Evolutionary conservation across 1,140 invertebrate genomes (phyloP).

Genomic region (Leptinotarsa texana): DNA sequence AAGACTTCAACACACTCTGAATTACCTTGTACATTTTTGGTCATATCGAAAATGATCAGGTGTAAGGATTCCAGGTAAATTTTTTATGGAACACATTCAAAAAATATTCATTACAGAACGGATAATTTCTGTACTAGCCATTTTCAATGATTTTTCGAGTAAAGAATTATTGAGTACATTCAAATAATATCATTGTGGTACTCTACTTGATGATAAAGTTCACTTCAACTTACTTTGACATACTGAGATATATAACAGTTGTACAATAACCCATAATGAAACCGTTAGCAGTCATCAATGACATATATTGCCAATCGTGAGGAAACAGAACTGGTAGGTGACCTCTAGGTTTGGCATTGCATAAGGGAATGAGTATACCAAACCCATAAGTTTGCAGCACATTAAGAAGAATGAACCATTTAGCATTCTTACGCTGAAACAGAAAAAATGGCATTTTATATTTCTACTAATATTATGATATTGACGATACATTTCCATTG

Average conservation of each 20-base stretch:
- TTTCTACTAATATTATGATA: not conserved
- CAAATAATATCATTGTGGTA: too few species aligned
- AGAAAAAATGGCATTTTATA: not conserved
- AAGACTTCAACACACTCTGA: too few species aligned
- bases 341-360: slow-evolving; percentile 15
- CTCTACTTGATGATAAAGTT: too few species aligned
- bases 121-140: too few species aligned
- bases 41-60: too few species aligned
- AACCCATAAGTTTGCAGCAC: not conserved
- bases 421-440: not conserved
- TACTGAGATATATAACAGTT: not conserved
- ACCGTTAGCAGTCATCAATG: not conserved
- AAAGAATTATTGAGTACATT: too few species aligned
- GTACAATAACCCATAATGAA: not conserved
- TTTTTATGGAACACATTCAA: too few species aligned
- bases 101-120: too few species aligned
- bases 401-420: not conserved
- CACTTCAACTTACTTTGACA: not conserved
- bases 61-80: too few species aligned
- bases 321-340: slow-evolving; percentile 18
- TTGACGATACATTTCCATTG: too few species aligned
- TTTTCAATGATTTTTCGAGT: too few species aligned
- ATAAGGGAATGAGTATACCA: not conserved
- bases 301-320: slow-evolving; percentile 20
- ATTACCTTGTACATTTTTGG: too few species aligned